Evolutionary conservation across 23 tunicate genomes (phyloP).

Genomic region (Styela clava): DNA sequence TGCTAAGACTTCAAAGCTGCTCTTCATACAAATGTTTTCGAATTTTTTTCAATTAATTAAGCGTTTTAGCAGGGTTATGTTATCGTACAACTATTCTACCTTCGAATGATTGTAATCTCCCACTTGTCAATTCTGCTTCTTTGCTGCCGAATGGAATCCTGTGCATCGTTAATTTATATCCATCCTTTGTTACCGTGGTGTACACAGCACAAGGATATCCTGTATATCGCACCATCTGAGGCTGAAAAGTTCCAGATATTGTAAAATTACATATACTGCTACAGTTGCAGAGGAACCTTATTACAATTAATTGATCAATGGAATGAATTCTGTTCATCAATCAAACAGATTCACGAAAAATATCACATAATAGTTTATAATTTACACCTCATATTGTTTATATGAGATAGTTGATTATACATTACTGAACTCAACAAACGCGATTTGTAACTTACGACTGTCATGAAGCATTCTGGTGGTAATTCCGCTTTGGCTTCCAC

Average conservation of each 20-base stretch:
- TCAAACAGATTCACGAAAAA: not conserved
- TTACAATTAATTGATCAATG: too few species aligned
- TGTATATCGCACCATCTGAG: constrained; percentile 68
- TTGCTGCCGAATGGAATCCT: constrained; percentile 49
- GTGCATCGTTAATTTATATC: constrained; percentile 68
- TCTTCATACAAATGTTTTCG: too few species aligned
- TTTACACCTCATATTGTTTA: too few species aligned
- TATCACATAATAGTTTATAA: too few species aligned
- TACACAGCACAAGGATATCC: constrained; percentile 77
- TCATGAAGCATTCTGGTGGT: constrained; percentile 66
- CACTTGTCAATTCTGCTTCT: not conserved
- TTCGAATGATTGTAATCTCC: constrained; percentile 11
- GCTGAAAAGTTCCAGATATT: too few species aligned
- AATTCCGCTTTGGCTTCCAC: constrained; percentile 24
- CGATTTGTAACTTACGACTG: constrained; percentile 32
- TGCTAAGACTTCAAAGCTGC: too few species aligned
- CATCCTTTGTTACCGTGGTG: constrained; percentile 69
- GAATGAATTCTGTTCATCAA: not conserved
- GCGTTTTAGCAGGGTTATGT: too few species aligned
- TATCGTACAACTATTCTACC: too few species aligned
- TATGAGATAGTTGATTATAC: too few species aligned
- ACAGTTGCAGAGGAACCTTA: not conserved
- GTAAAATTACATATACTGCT: not conserved
- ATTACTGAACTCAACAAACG: too few species aligned
- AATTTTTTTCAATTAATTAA: too few species aligned